phyloP scores from a whole-genome alignment of 1,140 invertebrate genomes.

The Nasonia vitripennis region DNA sequence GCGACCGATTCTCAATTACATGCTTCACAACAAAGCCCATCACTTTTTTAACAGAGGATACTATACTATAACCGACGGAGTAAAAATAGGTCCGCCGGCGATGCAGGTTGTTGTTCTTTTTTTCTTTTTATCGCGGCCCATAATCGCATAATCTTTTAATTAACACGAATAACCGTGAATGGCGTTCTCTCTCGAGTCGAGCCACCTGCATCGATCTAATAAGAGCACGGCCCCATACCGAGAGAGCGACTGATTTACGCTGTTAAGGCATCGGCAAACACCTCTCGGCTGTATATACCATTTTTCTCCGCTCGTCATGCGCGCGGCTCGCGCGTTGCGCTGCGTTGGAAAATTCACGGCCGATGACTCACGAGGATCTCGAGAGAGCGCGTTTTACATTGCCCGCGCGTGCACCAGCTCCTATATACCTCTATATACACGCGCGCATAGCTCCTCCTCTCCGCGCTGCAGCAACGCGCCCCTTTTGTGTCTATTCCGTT shows the following conservation, averaged over 20 bases:
- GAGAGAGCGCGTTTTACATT: constrained; percentile 10
- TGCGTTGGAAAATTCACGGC: constrained; percentile 41
- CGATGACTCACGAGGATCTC: constrained; percentile 45
- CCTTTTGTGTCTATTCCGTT: constrained; percentile 1
- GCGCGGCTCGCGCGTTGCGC: background rate
- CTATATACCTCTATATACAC: background rate
- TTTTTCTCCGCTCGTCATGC: constrained; percentile 41
- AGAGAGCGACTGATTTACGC: constrained; percentile 39
- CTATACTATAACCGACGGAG: background rate
- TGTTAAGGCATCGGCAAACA: constrained; percentile 43
- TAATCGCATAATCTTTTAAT: constrained; percentile 1
- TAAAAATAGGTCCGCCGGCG: background rate
- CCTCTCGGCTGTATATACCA: constrained; percentile 9
- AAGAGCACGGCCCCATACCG: background rate
- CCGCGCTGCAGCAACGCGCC: background rate
- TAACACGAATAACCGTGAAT: background rate
- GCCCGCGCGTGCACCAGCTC: background rate
- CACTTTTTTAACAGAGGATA: no score
- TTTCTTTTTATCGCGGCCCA: background rate
- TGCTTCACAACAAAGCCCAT: no score
- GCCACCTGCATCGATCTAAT: constrained; percentile 2
- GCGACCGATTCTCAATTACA: no score
- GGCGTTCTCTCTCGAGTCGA: background rate
- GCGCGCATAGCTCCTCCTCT: background rate
- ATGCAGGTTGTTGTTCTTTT: background rate